A percentile compares a stretch with the other conserved stretches of the same genome.
Conservation (phyloP, 2,888 invertebrate genomes). For the Tryphoninae sp. region DNA sequence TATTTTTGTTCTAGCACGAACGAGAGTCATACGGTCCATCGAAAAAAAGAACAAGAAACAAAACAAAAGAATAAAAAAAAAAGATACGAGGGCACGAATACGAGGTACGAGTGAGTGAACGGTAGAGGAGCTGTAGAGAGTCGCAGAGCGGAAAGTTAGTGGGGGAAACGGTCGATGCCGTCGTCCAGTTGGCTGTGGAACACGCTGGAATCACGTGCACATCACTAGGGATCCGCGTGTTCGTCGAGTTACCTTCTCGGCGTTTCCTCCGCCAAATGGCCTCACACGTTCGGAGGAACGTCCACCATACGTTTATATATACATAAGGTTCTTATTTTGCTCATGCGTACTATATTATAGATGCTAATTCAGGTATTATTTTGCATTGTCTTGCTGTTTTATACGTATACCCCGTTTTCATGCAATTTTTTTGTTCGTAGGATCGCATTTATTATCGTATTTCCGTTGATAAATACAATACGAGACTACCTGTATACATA, state of each 20-base stretch:
- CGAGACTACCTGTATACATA: too few relatives aligned
- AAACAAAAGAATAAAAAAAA: constrained; percentile 20
- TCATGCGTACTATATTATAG: not conserved
- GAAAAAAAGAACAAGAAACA: not conserved
- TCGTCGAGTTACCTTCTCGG: constrained; percentile 62
- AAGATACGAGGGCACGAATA: constrained; percentile 13
- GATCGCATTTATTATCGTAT: too few relatives aligned
- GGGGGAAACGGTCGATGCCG: constrained; percentile 78
- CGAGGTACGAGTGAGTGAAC: not conserved
- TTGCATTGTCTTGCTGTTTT: not conserved
- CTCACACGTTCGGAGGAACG: constrained; percentile 37
- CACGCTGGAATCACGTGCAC: constrained; percentile 79
- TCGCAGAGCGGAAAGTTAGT: constrained; percentile 61
- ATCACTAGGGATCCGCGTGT: constrained; percentile 80
- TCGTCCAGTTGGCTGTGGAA: constrained; percentile 65
- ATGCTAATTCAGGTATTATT: not conserved
- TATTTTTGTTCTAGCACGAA: too few relatives aligned
- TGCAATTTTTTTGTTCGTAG: too few relatives aligned
- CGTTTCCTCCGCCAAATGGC: constrained; percentile 16
- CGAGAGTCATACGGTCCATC: not conserved
- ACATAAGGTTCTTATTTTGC: not conserved
- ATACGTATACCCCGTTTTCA: too few relatives aligned
- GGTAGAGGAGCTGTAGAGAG: constrained; percentile 51
- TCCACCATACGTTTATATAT: constrained; percentile 29
- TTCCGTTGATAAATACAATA: too few relatives aligned